These are phyloP conservation scores for Somateria mollissima DNA, from an alignment of 2,797 vertebrate genomes.

Conservation along the genomic window DNA sequence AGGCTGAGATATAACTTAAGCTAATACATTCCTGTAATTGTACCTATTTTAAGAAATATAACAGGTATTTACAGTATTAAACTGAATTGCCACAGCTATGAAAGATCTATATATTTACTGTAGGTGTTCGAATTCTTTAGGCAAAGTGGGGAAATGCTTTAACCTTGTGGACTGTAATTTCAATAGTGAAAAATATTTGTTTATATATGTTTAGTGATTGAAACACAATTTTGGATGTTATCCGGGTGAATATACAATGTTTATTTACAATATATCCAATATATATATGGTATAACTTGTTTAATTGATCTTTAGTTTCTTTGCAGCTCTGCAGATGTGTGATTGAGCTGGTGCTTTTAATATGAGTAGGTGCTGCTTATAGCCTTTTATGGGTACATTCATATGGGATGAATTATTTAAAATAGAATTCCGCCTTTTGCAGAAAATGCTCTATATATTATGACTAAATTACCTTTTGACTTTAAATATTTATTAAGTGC, in stretches of 20 bases:
- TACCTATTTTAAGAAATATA: neutral
- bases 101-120: neutral
- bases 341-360: neutral
- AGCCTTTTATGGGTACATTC: neutral
- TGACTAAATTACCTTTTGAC: neutral
- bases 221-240: neutral
- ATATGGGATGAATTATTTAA: constrained; percentile 7
- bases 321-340: neutral
- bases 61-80: neutral
- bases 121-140: neutral
- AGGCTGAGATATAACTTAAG: neutral
- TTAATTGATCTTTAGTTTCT: neutral
- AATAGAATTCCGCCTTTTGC: neutral
- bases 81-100: neutral
- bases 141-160: neutral
- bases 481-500: constrained; percentile 2
- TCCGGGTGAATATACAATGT: neutral
- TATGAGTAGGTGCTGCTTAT: neutral
- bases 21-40: neutral
- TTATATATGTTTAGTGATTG: neutral
- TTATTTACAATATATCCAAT: neutral
- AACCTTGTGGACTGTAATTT: neutral
- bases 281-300: neutral
- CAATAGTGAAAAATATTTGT: neutral
- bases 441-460: neutral